Evolutionary conservation across 2,113 vertebrate species (phyloP).

Genomic region (Gallinago media): DNA sequence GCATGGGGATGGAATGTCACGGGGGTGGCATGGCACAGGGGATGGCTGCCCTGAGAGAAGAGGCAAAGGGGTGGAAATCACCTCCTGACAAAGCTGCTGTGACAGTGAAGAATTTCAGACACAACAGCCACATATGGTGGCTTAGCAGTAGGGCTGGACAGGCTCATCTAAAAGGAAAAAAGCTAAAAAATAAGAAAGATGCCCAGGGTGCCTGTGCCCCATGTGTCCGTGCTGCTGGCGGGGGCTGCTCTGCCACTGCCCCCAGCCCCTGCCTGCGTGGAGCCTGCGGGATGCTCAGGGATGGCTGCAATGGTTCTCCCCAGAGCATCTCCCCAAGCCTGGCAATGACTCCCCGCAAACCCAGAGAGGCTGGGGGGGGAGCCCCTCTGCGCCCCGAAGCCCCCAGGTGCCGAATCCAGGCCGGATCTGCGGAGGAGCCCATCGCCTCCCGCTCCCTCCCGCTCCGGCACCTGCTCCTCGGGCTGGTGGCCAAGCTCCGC

Average conservation of each 20-base stretch:
- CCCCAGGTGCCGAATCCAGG: conserved; percentile 63
- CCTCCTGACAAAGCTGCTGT: neutral
- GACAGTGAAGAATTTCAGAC: fast-evolving
- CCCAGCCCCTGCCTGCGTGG: neutral
- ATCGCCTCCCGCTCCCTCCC: neutral
- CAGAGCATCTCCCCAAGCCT: fast-evolving
- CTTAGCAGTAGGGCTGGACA: neutral
- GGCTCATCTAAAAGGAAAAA: fast-evolving
- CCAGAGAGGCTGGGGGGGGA: fast-evolving
- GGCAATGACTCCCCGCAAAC: fast-evolving
- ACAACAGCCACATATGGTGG: fast-evolving
- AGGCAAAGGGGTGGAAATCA: neutral
- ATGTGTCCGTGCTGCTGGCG: fast-evolving
- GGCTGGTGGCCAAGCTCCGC: conserved; percentile 74
- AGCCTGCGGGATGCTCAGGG: neutral
- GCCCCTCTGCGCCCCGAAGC: neutral
- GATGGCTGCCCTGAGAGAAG: neutral
- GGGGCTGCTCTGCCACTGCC: neutral
- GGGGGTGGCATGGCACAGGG: neutral
- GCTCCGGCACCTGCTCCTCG: conserved; percentile 77
- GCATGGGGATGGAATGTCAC: too few species aligned
- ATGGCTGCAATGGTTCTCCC: neutral
- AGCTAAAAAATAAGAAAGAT: neutral
- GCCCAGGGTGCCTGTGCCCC: neutral
- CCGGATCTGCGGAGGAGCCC: conserved; percentile 66